Base-by-base conservation (phyloP, 2,113 vertebrate species). In the Chionodraco myersi region DNA sequence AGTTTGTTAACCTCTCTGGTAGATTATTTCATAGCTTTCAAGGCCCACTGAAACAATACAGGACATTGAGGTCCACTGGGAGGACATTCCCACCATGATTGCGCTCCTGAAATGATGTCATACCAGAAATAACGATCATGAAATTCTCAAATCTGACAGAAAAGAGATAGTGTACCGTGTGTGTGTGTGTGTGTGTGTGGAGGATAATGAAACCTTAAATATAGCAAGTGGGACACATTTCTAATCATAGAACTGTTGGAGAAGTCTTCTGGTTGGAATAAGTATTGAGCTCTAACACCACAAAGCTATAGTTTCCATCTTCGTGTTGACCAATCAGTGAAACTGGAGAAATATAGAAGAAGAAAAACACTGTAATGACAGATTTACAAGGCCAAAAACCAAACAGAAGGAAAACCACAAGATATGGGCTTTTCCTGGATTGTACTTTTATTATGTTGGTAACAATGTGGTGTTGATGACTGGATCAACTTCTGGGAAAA, bases 1-100 rank as follows among this genome's bases (percentile, higher is more conserved):
- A 78, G 77, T 87, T 92, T 92, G 90, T 92, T 92, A 93, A 93
- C 93, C 88, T 91, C 23, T 79, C 90, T 92, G 88, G 92, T 94
- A 88, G 90, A 95, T 95, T 91, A 95, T 94, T 94, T 93, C 89
- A 94, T 92, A 91, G 90, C 84, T 84, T 74, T 83, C 93, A 94
- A 94, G 92, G 91, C 75, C 83, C 80, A 62, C 51, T 41, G 75
- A 74, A 86, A 61, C 87, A 89, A 85, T 89, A 58, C 86, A n/a
- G 58, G 58, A 56, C 74, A 72, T 26, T 41, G 60, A 66, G 49
- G 49, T 70, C 67, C 30, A 45, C 44, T 69, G 79, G 73, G 85
- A 90, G 78, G 83, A 76, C 82, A 91, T 94, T 94, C 91, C 79
- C 86, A 88, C 90, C 91, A 91, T 82, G 68, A 72, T 41, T 79